Conservation (phyloP, 2,888 invertebrate genomes). For the Acanthopleura granulata region DNA sequence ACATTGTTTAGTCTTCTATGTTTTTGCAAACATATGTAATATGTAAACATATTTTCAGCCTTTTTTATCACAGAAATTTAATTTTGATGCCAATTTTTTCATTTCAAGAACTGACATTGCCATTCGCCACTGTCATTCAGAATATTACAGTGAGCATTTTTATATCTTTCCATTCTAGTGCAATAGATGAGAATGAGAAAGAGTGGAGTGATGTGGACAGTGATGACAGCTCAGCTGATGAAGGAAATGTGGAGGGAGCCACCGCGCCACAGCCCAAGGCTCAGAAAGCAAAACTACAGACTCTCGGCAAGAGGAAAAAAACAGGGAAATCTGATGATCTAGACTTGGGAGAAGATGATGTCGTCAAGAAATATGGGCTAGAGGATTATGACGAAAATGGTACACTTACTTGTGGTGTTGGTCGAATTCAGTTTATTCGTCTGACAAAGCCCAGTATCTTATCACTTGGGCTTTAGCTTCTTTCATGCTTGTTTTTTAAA, state of each 20-base stretch:
- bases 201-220: conserved; percentile 22
- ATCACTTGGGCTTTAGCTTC: too few relatives aligned
- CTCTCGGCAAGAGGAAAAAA: conserved; percentile 23
- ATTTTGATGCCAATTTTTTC: too few relatives aligned
- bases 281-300: neutral
- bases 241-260: conserved; percentile 27
- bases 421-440: neutral
- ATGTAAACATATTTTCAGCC: too few relatives aligned
- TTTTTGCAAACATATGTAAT: too few relatives aligned
- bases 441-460: too few relatives aligned
- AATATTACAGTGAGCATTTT: too few relatives aligned
- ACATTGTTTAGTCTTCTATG: too few relatives aligned
- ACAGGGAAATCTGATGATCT: neutral
- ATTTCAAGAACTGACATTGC: too few relatives aligned
- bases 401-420: conserved; percentile 27
- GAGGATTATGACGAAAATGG: conserved; percentile 70
- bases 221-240: conserved; percentile 63
- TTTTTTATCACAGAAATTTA: too few relatives aligned
- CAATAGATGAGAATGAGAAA: conserved; percentile 19
- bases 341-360: conserved; percentile 58
- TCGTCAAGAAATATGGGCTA: conserved; percentile 70
- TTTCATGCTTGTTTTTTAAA: too few relatives aligned
- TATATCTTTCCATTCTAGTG: neutral
- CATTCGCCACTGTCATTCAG: too few relatives aligned
- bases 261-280: neutral